Evolutionary conservation across 2,113 vertebrate genomes (phyloP), one percentile per base, ranked within the genome.

Genomic region (Carassius gibelio): DNA sequence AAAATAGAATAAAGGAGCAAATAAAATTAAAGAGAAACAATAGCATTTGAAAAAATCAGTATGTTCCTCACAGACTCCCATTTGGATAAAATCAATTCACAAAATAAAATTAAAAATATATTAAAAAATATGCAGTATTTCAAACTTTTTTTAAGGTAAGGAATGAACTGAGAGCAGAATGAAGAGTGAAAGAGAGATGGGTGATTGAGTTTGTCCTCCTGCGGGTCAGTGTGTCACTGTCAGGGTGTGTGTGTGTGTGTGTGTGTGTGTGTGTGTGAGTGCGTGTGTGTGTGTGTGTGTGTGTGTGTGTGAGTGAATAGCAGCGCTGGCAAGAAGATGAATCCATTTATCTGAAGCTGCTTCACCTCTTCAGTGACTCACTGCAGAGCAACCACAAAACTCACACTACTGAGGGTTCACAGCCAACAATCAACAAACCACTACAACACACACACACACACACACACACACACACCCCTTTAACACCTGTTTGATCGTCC

Each of bases 301-400:
- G 81, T 78, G 57, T 62, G 77, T 42, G 45, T 42, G 59, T 72
- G 62, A n/a, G 34, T 19, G 61, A 34, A 34, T 5, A 34, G 14
- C 90, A 87, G 88, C 62, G 90, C 89, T 85, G 69, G 86, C 88
- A 89, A 89, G 90, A 89, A 50, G 62, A 89, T 87, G 90, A 93
- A 93, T 93, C 90, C 91, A 78, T 90, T 91, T 92, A 94, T 94
- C 93, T 89, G 83, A 87, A 50, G 84, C 77, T n/a, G 75, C 88
- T 88, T 64, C 82, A 61, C 85, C 92, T 93, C 91, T 93, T 94
- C 93, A 91, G 86, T 85, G 85, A 66, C 77, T 86, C 21, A 88
- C 86, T 88, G 87, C 85, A 87, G 86, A 88, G 85, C 86, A 68
- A 23, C 50, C 72, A 68, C 36, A 72, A 50, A 61, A 42, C 26